These are phyloP conservation scores for Plebejus anna DNA, from an alignment of 2,888 invertebrate species.

Conservation along the genomic window DNA sequence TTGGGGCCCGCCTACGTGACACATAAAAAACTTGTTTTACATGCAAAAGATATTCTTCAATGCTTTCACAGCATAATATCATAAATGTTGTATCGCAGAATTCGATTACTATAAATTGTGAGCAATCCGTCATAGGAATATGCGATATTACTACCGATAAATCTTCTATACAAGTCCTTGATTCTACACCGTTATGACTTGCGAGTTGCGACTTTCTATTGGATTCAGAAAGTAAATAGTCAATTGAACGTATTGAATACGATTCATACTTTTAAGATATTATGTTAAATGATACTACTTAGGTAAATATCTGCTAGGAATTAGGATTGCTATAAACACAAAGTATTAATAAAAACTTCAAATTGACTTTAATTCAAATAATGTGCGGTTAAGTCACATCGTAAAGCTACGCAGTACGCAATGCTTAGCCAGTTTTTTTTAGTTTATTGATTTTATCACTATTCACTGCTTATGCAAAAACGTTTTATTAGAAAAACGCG, in stretches of 20 bases:
- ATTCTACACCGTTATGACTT: neutral
- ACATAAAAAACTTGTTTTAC: neutral
- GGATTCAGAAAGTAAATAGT: neutral
- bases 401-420: no score
- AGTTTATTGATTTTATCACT: no score
- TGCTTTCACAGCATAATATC: neutral
- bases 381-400: no score
- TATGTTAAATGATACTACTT: neutral
- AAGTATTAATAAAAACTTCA: no score
- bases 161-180: conserved; percentile 13
- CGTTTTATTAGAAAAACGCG: no score
- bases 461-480: no score
- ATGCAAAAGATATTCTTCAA: neutral
- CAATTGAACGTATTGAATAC: neutral
- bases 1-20: neutral
- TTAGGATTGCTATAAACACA: no score
- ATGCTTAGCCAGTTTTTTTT: no score
- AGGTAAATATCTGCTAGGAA: no score
- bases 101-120: conserved; percentile 17
- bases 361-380: no score
- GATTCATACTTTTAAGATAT: neutral
- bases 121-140: conserved; percentile 19
- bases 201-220: neutral
- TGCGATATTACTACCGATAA: conserved; percentile 10
- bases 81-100: conserved; percentile 10